Conservation (phyloP, 2,113 vertebrate species). For the Cinclus mexicanus region DNA sequence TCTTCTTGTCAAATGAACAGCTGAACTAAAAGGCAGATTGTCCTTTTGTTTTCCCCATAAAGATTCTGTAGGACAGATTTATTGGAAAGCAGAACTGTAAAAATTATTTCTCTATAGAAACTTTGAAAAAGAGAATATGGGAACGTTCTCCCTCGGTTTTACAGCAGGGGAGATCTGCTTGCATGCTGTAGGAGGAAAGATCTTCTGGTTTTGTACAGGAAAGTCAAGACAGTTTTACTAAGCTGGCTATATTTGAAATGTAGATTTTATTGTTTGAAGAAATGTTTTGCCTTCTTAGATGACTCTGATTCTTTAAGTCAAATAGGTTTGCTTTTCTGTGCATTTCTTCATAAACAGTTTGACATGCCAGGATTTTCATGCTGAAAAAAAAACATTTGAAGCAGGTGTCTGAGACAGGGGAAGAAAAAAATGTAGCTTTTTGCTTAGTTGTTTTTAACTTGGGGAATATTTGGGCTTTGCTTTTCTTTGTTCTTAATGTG, state of each 20-base stretch:
- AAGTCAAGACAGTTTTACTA: background rate
- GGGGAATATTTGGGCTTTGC: background rate
- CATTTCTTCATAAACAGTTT: background rate
- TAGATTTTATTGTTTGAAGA: background rate
- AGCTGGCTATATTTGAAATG: background rate
- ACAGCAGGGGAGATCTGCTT: background rate
- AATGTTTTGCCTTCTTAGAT: background rate
- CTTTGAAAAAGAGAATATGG: background rate
- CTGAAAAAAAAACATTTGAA: background rate
- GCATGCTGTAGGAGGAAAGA: background rate
- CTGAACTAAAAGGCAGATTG: background rate
- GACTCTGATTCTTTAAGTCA: background rate
- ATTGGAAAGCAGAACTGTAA: background rate
- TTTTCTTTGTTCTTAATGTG: background rate
- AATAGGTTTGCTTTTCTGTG: background rate
- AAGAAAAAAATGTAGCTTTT: background rate
- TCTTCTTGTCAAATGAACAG: background rate
- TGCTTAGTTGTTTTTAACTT: conserved; percentile 1
- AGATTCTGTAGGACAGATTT: background rate
- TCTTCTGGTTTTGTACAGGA: background rate
- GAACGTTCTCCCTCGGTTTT: background rate
- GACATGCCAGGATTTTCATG: background rate
- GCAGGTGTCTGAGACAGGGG: background rate
- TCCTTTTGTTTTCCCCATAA: background rate
- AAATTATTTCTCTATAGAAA: background rate